Conservation (phyloP, 2,797 vertebrate genomes). For the Emys orbicularis region DNA sequence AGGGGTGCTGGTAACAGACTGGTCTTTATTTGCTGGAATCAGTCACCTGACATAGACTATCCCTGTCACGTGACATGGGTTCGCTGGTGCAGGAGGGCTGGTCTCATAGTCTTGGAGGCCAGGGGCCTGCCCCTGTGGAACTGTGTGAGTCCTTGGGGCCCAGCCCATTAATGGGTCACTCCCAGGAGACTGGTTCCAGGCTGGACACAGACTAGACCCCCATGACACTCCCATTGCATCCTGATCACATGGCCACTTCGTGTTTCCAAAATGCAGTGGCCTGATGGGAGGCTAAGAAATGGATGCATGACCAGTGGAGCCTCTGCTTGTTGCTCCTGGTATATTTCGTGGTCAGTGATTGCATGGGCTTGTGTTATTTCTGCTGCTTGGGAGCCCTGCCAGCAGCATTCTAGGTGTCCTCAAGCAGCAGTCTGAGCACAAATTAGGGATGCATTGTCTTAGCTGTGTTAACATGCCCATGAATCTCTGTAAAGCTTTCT, state of each 20-base stretch:
- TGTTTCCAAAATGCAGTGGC: neutral
- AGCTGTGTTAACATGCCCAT: neutral
- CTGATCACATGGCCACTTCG: neutral
- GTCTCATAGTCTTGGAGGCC: neutral
- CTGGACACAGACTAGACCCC: neutral
- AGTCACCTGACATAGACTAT: no score
- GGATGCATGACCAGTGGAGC: neutral
- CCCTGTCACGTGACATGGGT: neutral
- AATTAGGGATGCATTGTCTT: neutral
- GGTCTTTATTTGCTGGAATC: neutral
- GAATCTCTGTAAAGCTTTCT: neutral
- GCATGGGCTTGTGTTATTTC: neutral
- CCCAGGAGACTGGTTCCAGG: neutral
- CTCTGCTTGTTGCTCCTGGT: neutral
- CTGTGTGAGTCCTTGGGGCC: neutral
- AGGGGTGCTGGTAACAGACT: neutral
- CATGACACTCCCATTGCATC: neutral
- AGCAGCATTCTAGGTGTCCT: neutral
- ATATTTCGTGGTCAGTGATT: neutral
- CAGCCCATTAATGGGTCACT: neutral
- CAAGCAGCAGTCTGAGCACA: neutral
- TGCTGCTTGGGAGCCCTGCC: neutral
- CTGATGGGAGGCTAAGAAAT: neutral
- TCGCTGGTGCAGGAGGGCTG: neutral
- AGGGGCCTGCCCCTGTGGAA: neutral